Percentiles rank a stretch among this genome's conserved stretches.
phyloP scores from a whole-genome alignment of 2,113 vertebrate genomes.

The Sturnira hondurensis region DNA sequence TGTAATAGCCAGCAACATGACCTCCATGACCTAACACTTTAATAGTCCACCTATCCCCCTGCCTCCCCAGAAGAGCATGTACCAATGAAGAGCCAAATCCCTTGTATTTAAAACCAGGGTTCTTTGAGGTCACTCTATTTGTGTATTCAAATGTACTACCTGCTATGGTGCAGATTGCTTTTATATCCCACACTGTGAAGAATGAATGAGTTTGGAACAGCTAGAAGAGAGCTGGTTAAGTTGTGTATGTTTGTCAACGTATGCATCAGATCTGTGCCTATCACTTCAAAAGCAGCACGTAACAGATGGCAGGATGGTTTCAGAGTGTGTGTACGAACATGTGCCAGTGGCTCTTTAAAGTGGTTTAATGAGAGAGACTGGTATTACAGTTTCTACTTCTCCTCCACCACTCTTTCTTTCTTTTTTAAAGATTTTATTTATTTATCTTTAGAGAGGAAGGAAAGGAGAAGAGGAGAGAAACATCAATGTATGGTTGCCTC shows the following conservation, averaged over 20 bases:
- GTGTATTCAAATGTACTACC: neutral
- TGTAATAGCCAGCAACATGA: neutral
- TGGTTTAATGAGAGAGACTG: neutral
- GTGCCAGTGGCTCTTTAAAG: neutral
- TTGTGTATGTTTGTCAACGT: neutral
- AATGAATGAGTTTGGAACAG: neutral
- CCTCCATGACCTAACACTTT: too few relatives aligned
- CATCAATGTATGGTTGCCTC: too few relatives aligned
- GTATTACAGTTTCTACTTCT: neutral
- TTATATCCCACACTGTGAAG: neutral
- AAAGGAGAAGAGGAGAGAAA: too few relatives aligned
- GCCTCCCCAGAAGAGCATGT: neutral
- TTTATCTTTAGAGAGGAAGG: too few relatives aligned
- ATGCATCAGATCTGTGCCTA: neutral
- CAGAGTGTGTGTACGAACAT: neutral
- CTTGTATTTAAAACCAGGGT: neutral
- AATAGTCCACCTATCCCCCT: rapidly evolving
- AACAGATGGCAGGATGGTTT: neutral
- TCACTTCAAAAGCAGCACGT: neutral
- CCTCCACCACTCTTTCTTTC: neutral
- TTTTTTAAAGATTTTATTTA: too few relatives aligned
- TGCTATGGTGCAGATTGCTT: neutral
- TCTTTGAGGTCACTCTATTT: neutral
- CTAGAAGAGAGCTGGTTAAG: neutral
- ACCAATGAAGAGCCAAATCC: neutral